phyloP scores from a whole-genome alignment of 2,113 vertebrate genomes.

The Neopipo cinnamomea region DNA sequence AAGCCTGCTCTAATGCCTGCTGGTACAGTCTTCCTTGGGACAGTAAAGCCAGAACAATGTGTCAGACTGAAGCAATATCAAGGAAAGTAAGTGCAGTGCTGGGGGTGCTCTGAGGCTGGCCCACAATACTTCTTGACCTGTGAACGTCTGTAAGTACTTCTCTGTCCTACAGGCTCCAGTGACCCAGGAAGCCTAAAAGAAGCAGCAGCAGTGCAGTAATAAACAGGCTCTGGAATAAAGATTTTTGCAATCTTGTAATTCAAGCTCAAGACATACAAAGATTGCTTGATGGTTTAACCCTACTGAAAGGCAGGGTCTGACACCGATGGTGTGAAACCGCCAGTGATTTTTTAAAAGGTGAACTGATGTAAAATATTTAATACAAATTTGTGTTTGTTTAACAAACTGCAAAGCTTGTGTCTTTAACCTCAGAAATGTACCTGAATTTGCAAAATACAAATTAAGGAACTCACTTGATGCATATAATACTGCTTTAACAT shows the following conservation, averaged over 20 bases:
- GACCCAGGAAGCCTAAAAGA: slow-evolving; percentile 59
- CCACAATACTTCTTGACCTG: slow-evolving; percentile 66
- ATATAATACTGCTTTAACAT: not conserved
- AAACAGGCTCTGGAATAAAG: slow-evolving; percentile 57
- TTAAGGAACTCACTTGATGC: not conserved
- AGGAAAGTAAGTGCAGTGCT: slow-evolving; percentile 68
- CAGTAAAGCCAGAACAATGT: slow-evolving; percentile 82
- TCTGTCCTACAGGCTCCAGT: slow-evolving; percentile 74
- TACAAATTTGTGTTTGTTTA: not conserved
- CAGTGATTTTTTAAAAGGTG: slow-evolving; percentile 57
- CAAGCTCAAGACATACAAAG: slow-evolving; percentile 60
- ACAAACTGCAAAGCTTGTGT: not conserved
- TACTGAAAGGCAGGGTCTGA: slow-evolving; percentile 11
- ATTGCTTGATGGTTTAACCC: slow-evolving; percentile 54
- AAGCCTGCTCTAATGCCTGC: slow-evolving; percentile 90
- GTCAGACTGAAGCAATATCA: slow-evolving; percentile 90
- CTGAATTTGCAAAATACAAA: slow-evolving; percentile 1
- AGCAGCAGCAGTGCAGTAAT: slow-evolving; percentile 36
- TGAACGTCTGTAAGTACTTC: slow-evolving; percentile 74
- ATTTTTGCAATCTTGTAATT: slow-evolving; percentile 58
- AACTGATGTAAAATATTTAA: slow-evolving; percentile 45
- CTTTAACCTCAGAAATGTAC: slow-evolving; percentile 29
- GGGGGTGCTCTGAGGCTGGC: slow-evolving; percentile 57
- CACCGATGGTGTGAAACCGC: slow-evolving; percentile 37
- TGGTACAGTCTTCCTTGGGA: slow-evolving; percentile 76